Evolutionary conservation across 2,797 vertebrate species (phyloP).

Genomic region (Enteromius anoplus): DNA sequence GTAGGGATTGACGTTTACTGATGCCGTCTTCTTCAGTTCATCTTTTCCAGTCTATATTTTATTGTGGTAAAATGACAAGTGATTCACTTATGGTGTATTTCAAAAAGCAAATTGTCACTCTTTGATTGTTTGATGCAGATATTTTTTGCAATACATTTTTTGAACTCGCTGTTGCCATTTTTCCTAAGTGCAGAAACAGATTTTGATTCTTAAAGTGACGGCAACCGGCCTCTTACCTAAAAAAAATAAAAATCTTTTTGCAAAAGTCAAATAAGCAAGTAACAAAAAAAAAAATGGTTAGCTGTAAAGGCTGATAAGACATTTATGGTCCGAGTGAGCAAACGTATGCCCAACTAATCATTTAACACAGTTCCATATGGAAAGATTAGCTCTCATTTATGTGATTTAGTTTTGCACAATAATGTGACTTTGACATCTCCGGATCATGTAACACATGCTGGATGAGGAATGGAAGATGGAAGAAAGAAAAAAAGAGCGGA

Average conservation of each 20-base stretch:
- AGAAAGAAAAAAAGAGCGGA: constrained; percentile 56
- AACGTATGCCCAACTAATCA: not conserved
- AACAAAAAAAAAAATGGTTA: not conserved
- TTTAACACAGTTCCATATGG: constrained; percentile 74
- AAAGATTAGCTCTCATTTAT: constrained; percentile 73
- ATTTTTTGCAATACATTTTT: not conserved
- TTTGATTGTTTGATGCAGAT: not conserved
- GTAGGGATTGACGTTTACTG: not conserved
- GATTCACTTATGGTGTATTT: not conserved
- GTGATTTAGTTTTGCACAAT: constrained; percentile 51
- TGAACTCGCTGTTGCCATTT: not conserved
- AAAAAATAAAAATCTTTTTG: not conserved
- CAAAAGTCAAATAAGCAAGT: not conserved
- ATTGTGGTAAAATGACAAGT: not conserved
- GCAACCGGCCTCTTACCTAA: not conserved
- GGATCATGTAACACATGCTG: constrained; percentile 10
- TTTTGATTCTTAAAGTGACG: not conserved
- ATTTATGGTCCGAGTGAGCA: not conserved
- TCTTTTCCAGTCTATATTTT: constrained; percentile 22
- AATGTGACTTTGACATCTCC: constrained; percentile 1
- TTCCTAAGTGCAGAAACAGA: constrained; percentile 8
- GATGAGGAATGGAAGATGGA: constrained; percentile 4
- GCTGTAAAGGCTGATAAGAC: not conserved
- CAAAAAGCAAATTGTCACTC: not conserved
- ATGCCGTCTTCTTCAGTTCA: not conserved